A percentile compares a stretch with the other conserved stretches of the same genome.
Evolutionary conservation across 2,113 vertebrate species (phyloP).

Genomic region (Camelus dromedarius): DNA sequence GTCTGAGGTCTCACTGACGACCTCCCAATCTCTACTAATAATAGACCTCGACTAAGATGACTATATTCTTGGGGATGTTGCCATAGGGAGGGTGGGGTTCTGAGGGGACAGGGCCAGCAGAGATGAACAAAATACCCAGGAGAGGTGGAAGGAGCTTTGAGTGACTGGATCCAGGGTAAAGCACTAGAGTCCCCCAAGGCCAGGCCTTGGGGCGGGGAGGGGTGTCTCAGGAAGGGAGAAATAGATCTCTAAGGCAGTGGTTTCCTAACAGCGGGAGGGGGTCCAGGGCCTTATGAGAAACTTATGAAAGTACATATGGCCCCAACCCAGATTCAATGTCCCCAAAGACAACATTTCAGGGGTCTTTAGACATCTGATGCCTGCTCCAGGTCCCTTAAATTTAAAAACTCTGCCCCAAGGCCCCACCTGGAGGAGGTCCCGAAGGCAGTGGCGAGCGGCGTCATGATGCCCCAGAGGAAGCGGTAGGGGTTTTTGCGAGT

Average conservation of each 20-base stretch:
- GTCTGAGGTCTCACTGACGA: neutral
- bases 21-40: neutral
- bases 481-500: constrained; percentile 94
- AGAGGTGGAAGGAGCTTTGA: neutral
- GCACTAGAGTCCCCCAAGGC: neutral
- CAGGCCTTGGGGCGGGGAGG: neutral
- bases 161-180: neutral
- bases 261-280: neutral
- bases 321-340: neutral
- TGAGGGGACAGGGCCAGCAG: neutral
- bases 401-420: neutral
- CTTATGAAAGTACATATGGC: neutral
- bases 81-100: neutral
- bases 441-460: constrained; percentile 92
- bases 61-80: neutral
- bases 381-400: neutral
- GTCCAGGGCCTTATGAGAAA: neutral
- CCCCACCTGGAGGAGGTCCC: constrained; percentile 94
- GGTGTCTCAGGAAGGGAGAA: neutral
- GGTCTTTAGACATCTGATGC: neutral
- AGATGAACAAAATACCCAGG: neutral
- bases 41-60: neutral
- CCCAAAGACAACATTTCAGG: neutral
- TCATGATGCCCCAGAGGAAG: constrained; percentile 93
- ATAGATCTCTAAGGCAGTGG: neutral